phyloP scores from a whole-genome alignment of 2,888 invertebrate genomes.

The Sphinx pinastri region DNA sequence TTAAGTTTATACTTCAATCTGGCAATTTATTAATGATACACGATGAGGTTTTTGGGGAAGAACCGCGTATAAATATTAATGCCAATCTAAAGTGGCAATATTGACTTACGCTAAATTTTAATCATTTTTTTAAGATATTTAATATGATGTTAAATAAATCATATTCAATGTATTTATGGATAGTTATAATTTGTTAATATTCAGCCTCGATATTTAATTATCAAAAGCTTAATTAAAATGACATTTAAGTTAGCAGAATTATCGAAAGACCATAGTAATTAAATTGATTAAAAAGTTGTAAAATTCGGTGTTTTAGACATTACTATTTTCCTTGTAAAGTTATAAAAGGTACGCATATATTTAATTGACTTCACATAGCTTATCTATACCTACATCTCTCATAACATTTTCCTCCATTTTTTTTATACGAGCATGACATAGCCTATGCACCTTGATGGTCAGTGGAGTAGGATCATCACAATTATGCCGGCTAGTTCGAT shows the following conservation, averaged over 20 bases:
- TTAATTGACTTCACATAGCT: background rate
- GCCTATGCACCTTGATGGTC: no score
- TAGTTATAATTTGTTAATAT: background rate
- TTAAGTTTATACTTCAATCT: background rate
- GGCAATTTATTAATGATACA: no score
- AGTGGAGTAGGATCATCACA: no score
- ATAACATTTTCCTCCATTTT: no score
- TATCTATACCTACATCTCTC: no score
- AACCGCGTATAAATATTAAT: background rate
- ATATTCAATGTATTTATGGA: background rate
- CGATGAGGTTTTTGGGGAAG: background rate
- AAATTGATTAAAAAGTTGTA: constrained; percentile 18
- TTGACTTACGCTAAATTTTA: background rate
- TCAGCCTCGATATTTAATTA: constrained; percentile 10
- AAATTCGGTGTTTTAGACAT: background rate
- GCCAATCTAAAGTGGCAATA: background rate
- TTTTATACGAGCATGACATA: no score
- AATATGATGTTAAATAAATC: constrained; percentile 1
- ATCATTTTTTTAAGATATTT: background rate
- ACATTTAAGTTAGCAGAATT: background rate
- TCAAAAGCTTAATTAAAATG: constrained; percentile 20
- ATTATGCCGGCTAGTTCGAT: no score
- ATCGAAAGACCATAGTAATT: constrained; percentile 12
- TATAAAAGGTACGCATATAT: background rate
- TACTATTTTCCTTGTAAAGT: background rate